These are phyloP conservation scores for Pilophorus perplexus DNA, from an alignment of 2,888 invertebrate species.

Conservation along the genomic window DNA sequence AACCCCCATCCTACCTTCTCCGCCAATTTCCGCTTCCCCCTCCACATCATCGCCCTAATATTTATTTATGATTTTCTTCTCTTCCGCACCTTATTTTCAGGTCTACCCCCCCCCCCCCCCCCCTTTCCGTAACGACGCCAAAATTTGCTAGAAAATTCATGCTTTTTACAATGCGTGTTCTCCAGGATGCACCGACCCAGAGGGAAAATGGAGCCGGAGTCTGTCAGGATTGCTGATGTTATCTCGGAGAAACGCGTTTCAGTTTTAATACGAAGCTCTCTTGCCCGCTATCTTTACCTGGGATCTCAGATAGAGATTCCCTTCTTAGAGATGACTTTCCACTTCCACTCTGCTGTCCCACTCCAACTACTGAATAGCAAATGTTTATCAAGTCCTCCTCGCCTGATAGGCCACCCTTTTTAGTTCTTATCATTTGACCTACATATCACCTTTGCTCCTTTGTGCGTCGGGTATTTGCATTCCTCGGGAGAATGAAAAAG, in stretches of 20 bases:
- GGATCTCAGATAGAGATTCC: slow-evolving; percentile 14
- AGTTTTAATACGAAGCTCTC: slow-evolving; percentile 32
- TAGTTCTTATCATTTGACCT: slow-evolving; percentile 20
- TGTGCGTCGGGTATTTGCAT: neutral
- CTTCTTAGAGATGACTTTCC: neutral
- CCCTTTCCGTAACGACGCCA: neutral
- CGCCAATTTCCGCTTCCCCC: slow-evolving; percentile 28
- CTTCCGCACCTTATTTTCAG: neutral
- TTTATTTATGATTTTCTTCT: slow-evolving; percentile 24
- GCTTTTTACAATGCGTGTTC: neutral
- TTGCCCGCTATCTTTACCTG: slow-evolving; percentile 5
- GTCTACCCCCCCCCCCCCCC: neutral
- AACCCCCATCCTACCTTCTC: slow-evolving; percentile 3
- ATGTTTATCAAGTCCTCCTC: slow-evolving; percentile 22
- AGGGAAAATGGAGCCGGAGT: neutral
- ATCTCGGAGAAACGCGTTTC: slow-evolving; percentile 27
- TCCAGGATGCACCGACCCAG: neutral
- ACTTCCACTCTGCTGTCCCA: neutral
- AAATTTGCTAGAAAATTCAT: slow-evolving; percentile 35
- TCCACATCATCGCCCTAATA: slow-evolving; percentile 3
- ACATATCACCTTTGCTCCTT: slow-evolving; percentile 17
- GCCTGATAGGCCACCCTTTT: slow-evolving; percentile 9
- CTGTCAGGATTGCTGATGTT: slow-evolving; percentile 34
- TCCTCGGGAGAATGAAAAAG: neutral
- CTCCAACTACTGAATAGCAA: slow-evolving; percentile 6